Conservation (phyloP, 2,888 invertebrate species). For the Pyralis farinalis region DNA sequence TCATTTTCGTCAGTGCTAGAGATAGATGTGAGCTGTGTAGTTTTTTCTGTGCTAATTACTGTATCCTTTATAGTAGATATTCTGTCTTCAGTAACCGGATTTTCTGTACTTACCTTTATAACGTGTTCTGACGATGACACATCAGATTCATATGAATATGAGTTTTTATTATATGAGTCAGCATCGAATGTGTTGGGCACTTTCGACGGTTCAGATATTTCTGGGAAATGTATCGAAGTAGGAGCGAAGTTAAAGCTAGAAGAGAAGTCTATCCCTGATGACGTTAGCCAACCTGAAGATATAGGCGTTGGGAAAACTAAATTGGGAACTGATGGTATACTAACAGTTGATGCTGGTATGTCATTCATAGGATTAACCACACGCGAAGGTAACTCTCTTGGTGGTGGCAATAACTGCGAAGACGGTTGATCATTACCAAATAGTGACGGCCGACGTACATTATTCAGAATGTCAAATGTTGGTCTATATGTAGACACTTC, state of each 20-base stretch:
- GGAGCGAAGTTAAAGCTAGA: conserved; percentile 63
- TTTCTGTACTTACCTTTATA: conserved; percentile 37
- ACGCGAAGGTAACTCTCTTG: conserved; percentile 45
- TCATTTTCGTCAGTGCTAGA: conserved; percentile 32
- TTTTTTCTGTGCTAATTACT: conserved; percentile 26
- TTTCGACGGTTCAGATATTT: conserved; percentile 34
- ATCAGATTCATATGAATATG: conserved; percentile 48
- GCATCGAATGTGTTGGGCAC: conserved; percentile 29
- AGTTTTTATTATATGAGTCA: conserved; percentile 38
- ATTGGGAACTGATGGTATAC: conserved; percentile 34
- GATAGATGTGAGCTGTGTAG: conserved; percentile 23
- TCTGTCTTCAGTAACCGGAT: conserved; percentile 31
- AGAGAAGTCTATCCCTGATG: conserved; percentile 64
- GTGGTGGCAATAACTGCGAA: conserved; percentile 61
- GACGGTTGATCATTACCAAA: conserved; percentile 62
- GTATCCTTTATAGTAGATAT: conserved; percentile 31
- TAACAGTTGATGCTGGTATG: conserved; percentile 30
- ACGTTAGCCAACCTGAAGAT: conserved; percentile 71
- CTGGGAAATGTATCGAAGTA: conserved; percentile 54
- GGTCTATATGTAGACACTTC: conserved; percentile 71
- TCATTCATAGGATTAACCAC: conserved; percentile 35
- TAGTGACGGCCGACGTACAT: conserved; percentile 50
- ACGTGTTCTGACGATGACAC: conserved; percentile 47
- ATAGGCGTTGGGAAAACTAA: conserved; percentile 66
- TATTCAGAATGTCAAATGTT: conserved; percentile 56